Conservation (phyloP, 2,113 vertebrate genomes). For the Pangasianodon gigas region DNA sequence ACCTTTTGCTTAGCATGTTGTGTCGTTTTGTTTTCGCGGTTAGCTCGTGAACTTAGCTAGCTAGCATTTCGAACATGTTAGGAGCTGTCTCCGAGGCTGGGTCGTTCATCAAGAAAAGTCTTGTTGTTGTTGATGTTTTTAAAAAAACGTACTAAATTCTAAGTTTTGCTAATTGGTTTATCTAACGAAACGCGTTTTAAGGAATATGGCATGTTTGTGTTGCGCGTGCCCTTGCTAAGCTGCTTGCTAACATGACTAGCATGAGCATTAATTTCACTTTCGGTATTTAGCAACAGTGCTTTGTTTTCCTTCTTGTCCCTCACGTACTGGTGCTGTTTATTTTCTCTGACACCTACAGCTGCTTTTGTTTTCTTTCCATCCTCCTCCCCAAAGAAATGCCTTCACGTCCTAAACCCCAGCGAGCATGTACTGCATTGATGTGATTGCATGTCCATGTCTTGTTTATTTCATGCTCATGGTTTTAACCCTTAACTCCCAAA, state of each 20-base stretch:
- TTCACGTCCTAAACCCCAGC: neutral
- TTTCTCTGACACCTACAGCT: no score
- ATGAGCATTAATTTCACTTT: neutral
- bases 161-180: neutral
- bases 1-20: neutral
- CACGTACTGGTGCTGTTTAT: neutral
- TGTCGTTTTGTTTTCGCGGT: neutral
- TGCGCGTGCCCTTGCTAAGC: neutral
- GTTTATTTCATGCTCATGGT: neutral
- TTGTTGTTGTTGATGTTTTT: neutral
- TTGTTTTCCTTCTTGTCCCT: neutral
- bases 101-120: neutral
- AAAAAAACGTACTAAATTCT: neutral
- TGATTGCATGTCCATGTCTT: neutral
- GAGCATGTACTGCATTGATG: neutral
- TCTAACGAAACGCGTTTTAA: neutral
- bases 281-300: neutral
- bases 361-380: no score
- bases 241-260: neutral
- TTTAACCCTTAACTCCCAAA: conserved; percentile 70
- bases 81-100: no score
- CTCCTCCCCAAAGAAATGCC: no score
- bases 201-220: neutral
- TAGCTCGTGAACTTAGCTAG: neutral
- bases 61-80: neutral